Evolutionary conservation across 2,113 vertebrate species (phyloP).

Genomic region (Macaca nemestrina): DNA sequence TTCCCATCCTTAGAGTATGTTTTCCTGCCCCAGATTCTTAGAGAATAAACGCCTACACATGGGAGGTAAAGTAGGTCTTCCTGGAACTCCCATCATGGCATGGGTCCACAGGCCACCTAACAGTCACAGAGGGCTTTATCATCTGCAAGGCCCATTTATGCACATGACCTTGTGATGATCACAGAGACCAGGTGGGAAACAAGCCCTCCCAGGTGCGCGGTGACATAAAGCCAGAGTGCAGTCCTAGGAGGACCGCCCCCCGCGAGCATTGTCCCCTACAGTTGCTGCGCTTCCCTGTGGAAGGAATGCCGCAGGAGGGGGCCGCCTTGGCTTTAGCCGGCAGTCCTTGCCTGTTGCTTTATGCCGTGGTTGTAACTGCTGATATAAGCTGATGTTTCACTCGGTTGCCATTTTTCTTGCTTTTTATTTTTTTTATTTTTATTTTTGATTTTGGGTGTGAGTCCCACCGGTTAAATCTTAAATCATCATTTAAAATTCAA

Average conservation of each 20-base stretch:
- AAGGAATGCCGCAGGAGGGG: not conserved
- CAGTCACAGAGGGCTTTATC: not conserved
- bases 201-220: not conserved
- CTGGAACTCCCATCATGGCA: not conserved
- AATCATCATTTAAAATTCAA: conserved; percentile 47
- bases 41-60: conserved; percentile 11
- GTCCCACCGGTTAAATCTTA: conserved; percentile 11
- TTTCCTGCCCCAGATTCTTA: conserved; percentile 18
- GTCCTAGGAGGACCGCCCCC: not conserved
- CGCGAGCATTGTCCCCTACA: not conserved
- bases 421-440: not conserved
- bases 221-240: rapidly evolving
- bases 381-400: not conserved
- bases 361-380: not conserved
- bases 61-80: conserved; percentile 51
- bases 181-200: not conserved
- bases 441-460: not conserved
- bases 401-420: not conserved
- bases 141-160: not conserved
- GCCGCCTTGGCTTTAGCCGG: not conserved
- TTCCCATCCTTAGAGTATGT: not conserved
- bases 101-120: not conserved
- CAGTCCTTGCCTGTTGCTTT: not conserved
- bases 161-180: not conserved
- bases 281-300: rapidly evolving